Conservation (phyloP, 1,140 invertebrate genomes). For the Rhyzopertha dominica region DNA sequence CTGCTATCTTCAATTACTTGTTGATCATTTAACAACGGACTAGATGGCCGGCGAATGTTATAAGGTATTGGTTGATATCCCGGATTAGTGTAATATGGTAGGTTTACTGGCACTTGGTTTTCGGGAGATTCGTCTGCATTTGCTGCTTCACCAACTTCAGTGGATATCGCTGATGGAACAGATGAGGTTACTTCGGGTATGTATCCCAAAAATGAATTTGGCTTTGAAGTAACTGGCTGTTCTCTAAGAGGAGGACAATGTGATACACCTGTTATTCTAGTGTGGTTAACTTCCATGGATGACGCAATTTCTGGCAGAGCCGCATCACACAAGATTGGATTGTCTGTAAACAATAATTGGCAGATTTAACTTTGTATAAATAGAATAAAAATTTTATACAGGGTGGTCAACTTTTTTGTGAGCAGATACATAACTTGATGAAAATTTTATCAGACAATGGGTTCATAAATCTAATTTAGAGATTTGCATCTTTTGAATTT, state of each 20-base stretch:
- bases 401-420: neutral
- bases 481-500: too few relatives aligned
- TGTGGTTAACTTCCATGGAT: constrained; percentile 61
- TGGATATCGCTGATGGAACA: constrained; percentile 11
- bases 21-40: too few relatives aligned
- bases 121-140: too few relatives aligned
- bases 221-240: constrained; percentile 46
- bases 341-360: constrained; percentile 58
- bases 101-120: too few relatives aligned
- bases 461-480: too few relatives aligned
- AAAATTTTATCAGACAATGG: too few relatives aligned
- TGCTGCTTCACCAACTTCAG: too few relatives aligned
- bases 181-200: constrained; percentile 18
- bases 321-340: constrained; percentile 68
- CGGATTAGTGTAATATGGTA: too few relatives aligned
- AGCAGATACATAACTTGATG: neutral
- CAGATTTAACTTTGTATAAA: constrained; percentile 23
- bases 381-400: constrained; percentile 20
- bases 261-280: constrained; percentile 58
- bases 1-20: too few relatives aligned
- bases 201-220: constrained; percentile 36
- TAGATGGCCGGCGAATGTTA: too few relatives aligned
- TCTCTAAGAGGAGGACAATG: constrained; percentile 52
- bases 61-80: too few relatives aligned
- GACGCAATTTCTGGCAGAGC: constrained; percentile 61